Conservation (phyloP, 2,113 vertebrate species). For the Physeter macrocephalus region DNA sequence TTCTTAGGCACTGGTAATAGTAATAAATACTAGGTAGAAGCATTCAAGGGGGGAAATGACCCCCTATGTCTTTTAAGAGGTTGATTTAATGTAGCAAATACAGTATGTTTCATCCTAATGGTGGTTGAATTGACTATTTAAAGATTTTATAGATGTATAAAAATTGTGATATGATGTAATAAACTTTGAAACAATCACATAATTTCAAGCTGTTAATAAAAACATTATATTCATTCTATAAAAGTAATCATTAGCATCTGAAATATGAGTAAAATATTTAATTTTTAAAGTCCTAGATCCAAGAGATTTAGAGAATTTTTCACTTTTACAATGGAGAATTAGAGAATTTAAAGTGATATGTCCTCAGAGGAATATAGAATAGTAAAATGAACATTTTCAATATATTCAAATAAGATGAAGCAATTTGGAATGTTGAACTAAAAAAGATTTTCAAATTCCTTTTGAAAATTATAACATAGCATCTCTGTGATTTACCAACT, state of each 20-base stretch:
- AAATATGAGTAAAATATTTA: neutral
- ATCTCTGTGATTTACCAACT: neutral
- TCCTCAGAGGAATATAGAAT: neutral
- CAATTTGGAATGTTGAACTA: neutral
- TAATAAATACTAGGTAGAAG: neutral
- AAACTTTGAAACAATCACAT: constrained; percentile 24
- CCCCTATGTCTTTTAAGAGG: neutral
- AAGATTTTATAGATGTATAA: constrained; percentile 46
- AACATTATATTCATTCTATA: neutral
- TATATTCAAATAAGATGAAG: neutral
- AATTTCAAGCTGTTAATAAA: constrained; percentile 32
- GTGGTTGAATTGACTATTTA: constrained; percentile 24
- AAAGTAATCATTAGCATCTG: constrained; percentile 10
- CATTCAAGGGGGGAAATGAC: neutral
- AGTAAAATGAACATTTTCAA: neutral
- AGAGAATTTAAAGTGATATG: neutral
- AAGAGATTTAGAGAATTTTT: neutral
- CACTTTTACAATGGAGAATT: neutral
- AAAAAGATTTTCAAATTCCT: neutral
- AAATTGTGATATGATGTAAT: constrained; percentile 37
- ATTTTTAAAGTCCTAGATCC: neutral
- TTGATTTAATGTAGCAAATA: constrained; percentile 35
- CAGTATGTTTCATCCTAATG: constrained; percentile 17
- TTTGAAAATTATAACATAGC: neutral
- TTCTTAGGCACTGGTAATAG: neutral